Evolutionary conservation across 2,888 invertebrate genomes (phyloP).

Genomic region (Anarsia innoxiella): DNA sequence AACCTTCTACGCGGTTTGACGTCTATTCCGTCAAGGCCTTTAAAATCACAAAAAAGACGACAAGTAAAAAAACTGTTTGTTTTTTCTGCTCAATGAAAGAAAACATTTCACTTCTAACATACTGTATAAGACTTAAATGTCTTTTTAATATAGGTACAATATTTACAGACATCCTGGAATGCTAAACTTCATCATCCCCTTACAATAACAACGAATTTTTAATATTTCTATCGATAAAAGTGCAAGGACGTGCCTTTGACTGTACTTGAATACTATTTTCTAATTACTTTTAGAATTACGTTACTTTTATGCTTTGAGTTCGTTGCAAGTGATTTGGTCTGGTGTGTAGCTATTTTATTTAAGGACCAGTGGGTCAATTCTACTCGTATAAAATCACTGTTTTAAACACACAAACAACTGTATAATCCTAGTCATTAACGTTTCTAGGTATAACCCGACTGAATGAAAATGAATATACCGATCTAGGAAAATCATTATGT

Average conservation of each 20-base stretch:
- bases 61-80: no score
- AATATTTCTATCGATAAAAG: background rate
- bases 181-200: conserved; percentile 22
- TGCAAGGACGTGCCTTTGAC: background rate
- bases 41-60: no score
- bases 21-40: no score
- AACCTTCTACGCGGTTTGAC: no score
- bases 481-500: no score
- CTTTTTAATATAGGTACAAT: conserved; percentile 31
- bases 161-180: conserved; percentile 44
- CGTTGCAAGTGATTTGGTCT: conserved; percentile 30
- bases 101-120: background rate
- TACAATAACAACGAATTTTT: conserved; percentile 6
- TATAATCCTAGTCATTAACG: no score
- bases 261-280: background rate
- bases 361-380: no score
- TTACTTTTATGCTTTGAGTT: conserved; percentile 19
- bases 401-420: no score
- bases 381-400: no score
- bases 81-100: conserved; percentile 2
- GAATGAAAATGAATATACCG: no score
- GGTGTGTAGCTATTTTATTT: no score
- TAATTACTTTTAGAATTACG: conserved; percentile 3
- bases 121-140: conserved; percentile 24
- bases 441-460: no score